Evolutionary conservation across 2,888 invertebrate genomes (phyloP), one percentile per base, ranked within the genome.

Genomic region (Thecocarcelia acutangulata): DNA sequence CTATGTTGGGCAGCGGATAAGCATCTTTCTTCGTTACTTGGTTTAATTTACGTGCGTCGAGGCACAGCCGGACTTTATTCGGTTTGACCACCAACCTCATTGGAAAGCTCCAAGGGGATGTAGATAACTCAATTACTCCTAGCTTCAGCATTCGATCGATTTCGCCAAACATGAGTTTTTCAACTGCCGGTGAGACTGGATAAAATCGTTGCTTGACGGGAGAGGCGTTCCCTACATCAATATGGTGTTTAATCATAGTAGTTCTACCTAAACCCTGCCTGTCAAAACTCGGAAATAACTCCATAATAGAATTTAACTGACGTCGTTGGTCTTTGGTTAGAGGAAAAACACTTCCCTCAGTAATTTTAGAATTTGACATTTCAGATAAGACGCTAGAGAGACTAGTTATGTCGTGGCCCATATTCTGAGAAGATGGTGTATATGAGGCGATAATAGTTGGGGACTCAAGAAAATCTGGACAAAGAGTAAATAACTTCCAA

Each of bases 111-210:
- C 56, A 74, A 1, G 28, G 1, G 15, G 61, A 28, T 3, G 15
- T 24, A 1, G 24, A 24, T 24, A 2, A 2, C 13, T 76, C 59
- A 6, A 59, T 59, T 1, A 61, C 68, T 2, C 83, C 86, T 1
- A 84, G 59, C 2, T 40, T 58, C 5, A 89, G 40, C 87, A 89
- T 89, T 4, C 85, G 50, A 21, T 87, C 87, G 0, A 88, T 81
- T 78, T 88, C 87, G 6, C 73, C 17, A 50, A 70, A 77, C 37
- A 85, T 59, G 4, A 81, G 19, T 17, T 56, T 61, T 33, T 85
- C 83, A 9, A 82, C 77, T 0, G 63, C 80, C 1, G 83, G 79
- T 2, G 79, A 83, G 2, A 78, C 72, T n/a, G 83, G 83, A 15
- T 24, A 46, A 12, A 46, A 61, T 4, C 40, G 9, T 17, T 37